phyloP scores from a whole-genome alignment of 2,797 vertebrate species.

The Galagoides demidoff region DNA sequence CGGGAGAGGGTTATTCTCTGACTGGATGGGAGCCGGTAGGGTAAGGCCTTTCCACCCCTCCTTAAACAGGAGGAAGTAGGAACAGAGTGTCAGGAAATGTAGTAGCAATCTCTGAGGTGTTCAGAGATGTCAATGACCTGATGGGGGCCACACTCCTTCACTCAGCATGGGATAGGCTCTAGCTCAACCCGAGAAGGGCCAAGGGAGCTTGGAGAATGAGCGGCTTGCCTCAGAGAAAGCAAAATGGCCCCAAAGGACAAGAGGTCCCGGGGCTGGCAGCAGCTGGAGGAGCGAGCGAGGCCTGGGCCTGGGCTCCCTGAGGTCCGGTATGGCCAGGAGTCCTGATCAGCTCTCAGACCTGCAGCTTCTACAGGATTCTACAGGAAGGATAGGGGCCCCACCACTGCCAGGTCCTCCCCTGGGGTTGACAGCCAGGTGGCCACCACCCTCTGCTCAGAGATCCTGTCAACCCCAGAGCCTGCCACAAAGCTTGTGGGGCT shows the following conservation, averaged over 20 bases:
- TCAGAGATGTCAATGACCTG: accelerated
- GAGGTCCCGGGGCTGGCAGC: accelerated
- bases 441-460: neutral
- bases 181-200: neutral
- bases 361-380: neutral
- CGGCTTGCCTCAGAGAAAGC: neutral
- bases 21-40: neutral
- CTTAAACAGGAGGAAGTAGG: neutral
- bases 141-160: accelerated
- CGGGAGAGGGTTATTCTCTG: neutral
- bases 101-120: accelerated
- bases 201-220: neutral
- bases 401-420: neutral
- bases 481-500: neutral
- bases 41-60: neutral
- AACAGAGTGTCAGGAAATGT: neutral
- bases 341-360: neutral
- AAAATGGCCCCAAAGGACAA: neutral
- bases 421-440: neutral
- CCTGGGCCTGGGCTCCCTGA: too few relatives aligned
- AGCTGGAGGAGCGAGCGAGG: neutral
- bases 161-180: neutral
- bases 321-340: accelerated
- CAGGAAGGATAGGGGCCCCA: accelerated
- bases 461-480: neutral